A percentile compares a stretch with the other conserved stretches of the same genome.
Conservation (phyloP, 2,888 invertebrate genomes). For the Drosophila pseudotalamancana region DNA sequence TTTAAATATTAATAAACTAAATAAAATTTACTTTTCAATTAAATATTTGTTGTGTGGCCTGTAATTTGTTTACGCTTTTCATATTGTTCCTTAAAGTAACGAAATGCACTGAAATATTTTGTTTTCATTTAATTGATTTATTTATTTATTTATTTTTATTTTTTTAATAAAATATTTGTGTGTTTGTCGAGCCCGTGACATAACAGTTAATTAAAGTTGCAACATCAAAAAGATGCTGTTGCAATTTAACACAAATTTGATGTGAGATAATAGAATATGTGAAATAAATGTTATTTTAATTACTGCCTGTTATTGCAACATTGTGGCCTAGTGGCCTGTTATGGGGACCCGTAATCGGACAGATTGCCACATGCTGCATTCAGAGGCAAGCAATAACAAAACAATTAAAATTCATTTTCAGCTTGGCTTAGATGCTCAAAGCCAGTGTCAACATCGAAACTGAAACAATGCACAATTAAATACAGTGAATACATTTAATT, state of each 20-base stretch:
- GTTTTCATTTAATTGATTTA: constrained; percentile 10
- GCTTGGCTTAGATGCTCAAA: constrained; percentile 42
- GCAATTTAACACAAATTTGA: constrained; percentile 9
- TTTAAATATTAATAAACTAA: constrained; percentile 50
- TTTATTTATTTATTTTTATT: constrained; percentile 31
- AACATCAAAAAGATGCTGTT: constrained; percentile 7
- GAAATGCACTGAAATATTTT: constrained; percentile 1
- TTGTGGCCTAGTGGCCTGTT: constrained; percentile 7
- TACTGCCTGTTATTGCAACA: constrained; percentile 28
- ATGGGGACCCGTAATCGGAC: constrained; percentile 29
- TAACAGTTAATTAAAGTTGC: constrained; percentile 55
- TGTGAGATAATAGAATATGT: constrained; percentile 19
- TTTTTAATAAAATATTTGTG: constrained; percentile 40
- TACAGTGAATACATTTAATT: constrained; percentile 74
- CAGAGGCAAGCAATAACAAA: constrained; percentile 30
- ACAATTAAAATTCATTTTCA: constrained; percentile 73
- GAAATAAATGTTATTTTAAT: constrained; percentile 68
- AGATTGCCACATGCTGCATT: constrained; percentile 27
- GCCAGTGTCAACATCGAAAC: constrained; percentile 32
- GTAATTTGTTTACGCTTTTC: constrained; percentile 16
- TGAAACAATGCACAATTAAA: constrained; percentile 71
- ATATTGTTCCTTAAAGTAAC: constrained; percentile 2
- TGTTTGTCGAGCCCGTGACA: constrained; percentile 21
- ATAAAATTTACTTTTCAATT: constrained; percentile 31
- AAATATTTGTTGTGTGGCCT: constrained; percentile 21